These are phyloP conservation scores for Eupithecia subumbrata DNA, from an alignment of 2,888 invertebrate species.

Conservation along the genomic window DNA sequence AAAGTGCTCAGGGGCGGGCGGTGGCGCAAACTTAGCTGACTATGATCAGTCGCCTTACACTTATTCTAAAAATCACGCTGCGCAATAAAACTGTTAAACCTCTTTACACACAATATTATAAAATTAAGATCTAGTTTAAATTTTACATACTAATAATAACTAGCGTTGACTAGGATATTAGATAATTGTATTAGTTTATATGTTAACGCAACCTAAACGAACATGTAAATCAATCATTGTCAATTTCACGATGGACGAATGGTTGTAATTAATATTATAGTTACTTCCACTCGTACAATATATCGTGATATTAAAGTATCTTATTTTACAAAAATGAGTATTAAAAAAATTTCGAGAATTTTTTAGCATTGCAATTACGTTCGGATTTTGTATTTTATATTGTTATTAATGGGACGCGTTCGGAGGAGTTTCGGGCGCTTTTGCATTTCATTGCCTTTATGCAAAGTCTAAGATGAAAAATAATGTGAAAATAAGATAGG, in stretches of 20 bases:
- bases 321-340: constrained; percentile 19
- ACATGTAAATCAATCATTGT: constrained; percentile 45
- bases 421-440: constrained; percentile 16
- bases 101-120: constrained; percentile 48
- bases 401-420: constrained; percentile 18
- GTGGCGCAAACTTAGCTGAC: constrained; percentile 43
- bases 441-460: constrained; percentile 17
- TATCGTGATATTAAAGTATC: constrained; percentile 21
- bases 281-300: constrained; percentile 35
- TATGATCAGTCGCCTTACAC: constrained; percentile 46
- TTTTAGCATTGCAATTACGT: constrained; percentile 23
- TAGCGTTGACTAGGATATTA: constrained; percentile 46
- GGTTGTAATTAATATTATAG: constrained; percentile 47
- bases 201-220: constrained; percentile 43
- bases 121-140: constrained; percentile 45
- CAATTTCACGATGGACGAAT: constrained; percentile 46
- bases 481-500: constrained; percentile 11
- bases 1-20: constrained; percentile 43
- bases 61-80: constrained; percentile 48
- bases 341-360: constrained; percentile 19
- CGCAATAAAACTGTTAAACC: constrained; percentile 47
- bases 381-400: constrained; percentile 15
- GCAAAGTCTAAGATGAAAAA: constrained; percentile 23
- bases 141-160: constrained; percentile 46
- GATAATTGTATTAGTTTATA: constrained; percentile 45